Percentiles rank a stretch among this genome's conserved stretches.
Conservation (phyloP, 2,888 invertebrate genomes). For the Oxystoma pomonae region DNA sequence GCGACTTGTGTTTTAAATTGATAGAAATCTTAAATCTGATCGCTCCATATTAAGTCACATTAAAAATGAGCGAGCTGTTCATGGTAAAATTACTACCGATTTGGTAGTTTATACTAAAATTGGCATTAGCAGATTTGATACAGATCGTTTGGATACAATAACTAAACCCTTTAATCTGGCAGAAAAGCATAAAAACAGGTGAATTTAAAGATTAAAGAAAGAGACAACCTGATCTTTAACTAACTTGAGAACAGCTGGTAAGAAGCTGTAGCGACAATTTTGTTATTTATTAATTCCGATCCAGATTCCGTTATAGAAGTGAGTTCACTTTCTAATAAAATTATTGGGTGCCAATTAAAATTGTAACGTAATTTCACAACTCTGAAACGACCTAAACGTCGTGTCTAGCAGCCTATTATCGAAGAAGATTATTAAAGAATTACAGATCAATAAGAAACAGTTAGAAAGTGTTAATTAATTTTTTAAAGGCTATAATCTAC, state of each 20-base stretch:
- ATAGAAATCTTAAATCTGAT: not conserved
- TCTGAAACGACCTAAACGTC: not conserved
- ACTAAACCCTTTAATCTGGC: no score
- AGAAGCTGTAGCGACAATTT: constrained; percentile 1
- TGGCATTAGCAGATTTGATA: no score
- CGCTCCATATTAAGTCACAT: not conserved
- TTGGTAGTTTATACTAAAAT: not conserved
- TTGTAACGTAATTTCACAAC: constrained; percentile 18
- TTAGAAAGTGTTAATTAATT: not conserved
- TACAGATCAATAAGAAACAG: not conserved
- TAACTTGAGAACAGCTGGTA: no score
- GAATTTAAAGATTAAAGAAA: no score
- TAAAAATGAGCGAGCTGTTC: no score
- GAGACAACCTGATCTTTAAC: no score
- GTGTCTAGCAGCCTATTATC: not conserved
- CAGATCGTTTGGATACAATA: no score
- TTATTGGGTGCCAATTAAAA: constrained; percentile 19
- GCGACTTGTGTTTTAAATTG: not conserved
- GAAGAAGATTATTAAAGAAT: not conserved
- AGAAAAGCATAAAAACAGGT: no score
- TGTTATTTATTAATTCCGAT: constrained; percentile 23
- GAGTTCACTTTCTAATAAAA: constrained; percentile 21
- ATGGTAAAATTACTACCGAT: no score
- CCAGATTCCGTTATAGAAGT: constrained; percentile 17
- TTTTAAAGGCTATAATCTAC: not conserved